Evolutionary conservation across 2,113 vertebrate genomes (phyloP), one percentile per base, ranked within the genome.

Genomic region (Oreocharis arfaki): DNA sequence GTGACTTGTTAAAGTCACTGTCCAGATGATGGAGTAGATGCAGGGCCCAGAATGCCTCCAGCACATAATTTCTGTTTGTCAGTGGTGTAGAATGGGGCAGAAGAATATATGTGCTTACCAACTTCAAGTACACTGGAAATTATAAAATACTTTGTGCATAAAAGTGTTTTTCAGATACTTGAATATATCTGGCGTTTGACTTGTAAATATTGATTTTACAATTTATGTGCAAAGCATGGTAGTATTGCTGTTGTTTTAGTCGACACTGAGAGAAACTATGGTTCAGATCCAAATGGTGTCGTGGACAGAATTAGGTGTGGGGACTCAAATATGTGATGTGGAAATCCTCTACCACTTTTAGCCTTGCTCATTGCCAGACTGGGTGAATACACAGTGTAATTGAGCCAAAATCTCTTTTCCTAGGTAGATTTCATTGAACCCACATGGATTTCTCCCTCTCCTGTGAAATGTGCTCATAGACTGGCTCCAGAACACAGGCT

Each of bases 341-440:
- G 12, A 60, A 93, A 59, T 68, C 14, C 35, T 63, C 33, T 50
- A 4, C 13, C 49, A 3, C 21, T 49, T 53, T 86, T 13, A 55
- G 50, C 19, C 12, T 10, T 41, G 24, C 14, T 74, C 4, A 3
- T 46, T 57, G 17, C 41, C 35, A 37, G 24, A 47, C 13, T 75
- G 46, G 13, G 3, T 14, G 26, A 67, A 18, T 42, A 47, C 1
- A 2, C 37, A n/a, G 23, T 1, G 8, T n/a, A 32, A 41, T 5
- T 33, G 21, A 69, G 44, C 4, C 9, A 13, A 61, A 82, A 32
- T 37, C 11, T 74, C 10, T 61, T n/a, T 39, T 26, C n/a, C 35
- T 64, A 11, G n/a, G 21, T 17, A 59, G 35, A 50, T 44, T 4
- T 77, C 24, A 28, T 4, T 33, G 39, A 67, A 84, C 11, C 8